phyloP scores from a whole-genome alignment of 2,888 invertebrate genomes.

The Pyrgus malvae region DNA sequence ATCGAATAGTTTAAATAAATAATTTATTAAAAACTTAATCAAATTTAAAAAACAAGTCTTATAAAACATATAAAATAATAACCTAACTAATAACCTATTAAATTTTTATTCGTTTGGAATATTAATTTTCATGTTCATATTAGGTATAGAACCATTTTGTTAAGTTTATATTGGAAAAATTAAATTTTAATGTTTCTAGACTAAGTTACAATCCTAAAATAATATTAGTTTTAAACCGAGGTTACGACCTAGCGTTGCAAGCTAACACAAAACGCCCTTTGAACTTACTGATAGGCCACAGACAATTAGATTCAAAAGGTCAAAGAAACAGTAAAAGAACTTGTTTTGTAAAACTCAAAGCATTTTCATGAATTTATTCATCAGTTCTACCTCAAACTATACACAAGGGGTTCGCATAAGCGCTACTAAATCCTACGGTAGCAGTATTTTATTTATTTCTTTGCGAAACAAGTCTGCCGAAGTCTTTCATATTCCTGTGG shows the following conservation, averaged over 20 bases:
- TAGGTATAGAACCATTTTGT: too few relatives aligned
- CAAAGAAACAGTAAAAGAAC: conserved; percentile 15
- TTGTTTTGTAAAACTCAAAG: conserved; percentile 24
- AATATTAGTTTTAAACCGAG: background rate
- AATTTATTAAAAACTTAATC: too few relatives aligned
- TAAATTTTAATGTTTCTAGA: too few relatives aligned
- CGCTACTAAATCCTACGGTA: conserved; percentile 18
- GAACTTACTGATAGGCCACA: background rate
- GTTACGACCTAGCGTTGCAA: background rate
- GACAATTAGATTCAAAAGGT: conserved; percentile 15
- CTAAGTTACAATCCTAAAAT: too few relatives aligned
- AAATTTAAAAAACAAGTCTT: too few relatives aligned
- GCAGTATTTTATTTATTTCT: conserved; percentile 23
- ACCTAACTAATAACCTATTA: too few relatives aligned
- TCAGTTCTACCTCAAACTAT: conserved; percentile 24
- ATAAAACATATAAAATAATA: too few relatives aligned
- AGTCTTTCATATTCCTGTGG: conserved; percentile 7
- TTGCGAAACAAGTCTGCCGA: conserved; percentile 8
- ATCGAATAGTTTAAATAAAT: too few relatives aligned
- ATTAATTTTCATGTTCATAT: too few relatives aligned
- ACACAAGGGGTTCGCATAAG: conserved; percentile 12
- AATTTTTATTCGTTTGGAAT: too few relatives aligned
- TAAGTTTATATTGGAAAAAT: too few relatives aligned
- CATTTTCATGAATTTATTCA: conserved; percentile 25
- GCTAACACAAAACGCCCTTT: background rate